Base-by-base conservation (phyloP, 2,113 vertebrate genomes). In the Trichechus manatus region DNA sequence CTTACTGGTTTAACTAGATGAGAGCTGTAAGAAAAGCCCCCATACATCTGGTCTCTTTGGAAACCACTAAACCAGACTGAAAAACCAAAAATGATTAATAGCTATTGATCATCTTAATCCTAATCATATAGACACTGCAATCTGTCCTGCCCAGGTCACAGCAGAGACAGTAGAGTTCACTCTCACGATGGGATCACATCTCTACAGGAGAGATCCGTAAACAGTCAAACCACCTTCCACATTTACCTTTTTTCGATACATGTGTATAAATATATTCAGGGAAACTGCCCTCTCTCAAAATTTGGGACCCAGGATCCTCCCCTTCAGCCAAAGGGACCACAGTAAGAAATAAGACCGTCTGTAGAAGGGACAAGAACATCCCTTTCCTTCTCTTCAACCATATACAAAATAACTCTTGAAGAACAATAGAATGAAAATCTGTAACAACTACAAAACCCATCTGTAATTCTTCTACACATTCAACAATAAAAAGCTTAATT, bases 401-500 rank as follows among this genome's bases (percentile, higher is more conserved):
- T 82, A 85, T 17, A 47, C 27, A 3, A 88, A 47, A 4, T 84
- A 90, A 95, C 33, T 91, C 78, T 93, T 61, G 2, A 88, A 94
- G 53, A 92, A 94, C 70, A 1, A 56, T 50, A 89, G 39, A 63
- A 78, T 19, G 1, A 50, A 91, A 84, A 72, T 23, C 64, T 88
- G 2, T 63, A 92, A 90, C 2, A 89, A 3, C 33, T 82, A 81
- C 1, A 89, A 90, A 81, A 91, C 1, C n/a, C 15, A 66, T 61
- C 3, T 91, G 22, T 92, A 95, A 91, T 36, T 82, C 68, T 89
- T 96, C 75, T 93, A 36, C 89, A 94, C 27, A 66, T 72, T 96
- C 78, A 93, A 89, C 50, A 97, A 42, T 81, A n/a, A 70, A 95
- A 95, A 97, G 42, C 8, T 80, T 87, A 70, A 50, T 96, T 91